Base-by-base conservation (phyloP, 1,140 invertebrate genomes). In the Saxidomus purpurata region DNA sequence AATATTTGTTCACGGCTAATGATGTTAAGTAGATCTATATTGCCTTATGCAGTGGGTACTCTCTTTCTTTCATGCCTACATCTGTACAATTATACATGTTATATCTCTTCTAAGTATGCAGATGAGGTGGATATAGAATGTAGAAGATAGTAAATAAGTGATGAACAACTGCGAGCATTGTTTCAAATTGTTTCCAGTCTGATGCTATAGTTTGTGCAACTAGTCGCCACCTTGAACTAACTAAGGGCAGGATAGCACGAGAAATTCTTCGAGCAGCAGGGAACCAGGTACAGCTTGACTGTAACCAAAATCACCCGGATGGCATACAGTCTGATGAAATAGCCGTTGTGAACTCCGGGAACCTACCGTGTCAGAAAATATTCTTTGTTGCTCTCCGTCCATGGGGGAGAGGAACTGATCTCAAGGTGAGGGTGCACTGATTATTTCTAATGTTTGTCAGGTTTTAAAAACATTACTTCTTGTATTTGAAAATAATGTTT, bases 171-270 rank as follows among this genome's bases (percentile, higher is more conserved):
- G n/a, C n/a, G n/a, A n/a, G n/a, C n/a, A n/a, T n/a, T n/a, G n/a
- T n/a, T n/a, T n/a, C n/a, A n/a, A n/a, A n/a, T n/a, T n/a, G n/a
- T 40, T 69, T 69, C 43, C 79, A 89, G 87, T 81, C 67, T 13
- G 87, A 89, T 76, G 69, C 83, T 19, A 47, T 89, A 40, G 79
- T 89, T 0, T 79, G 67, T 69, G 71, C 77, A 36, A 47, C 87
- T 4, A 61, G 17, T 49, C 31, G 13, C 13, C 22, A 34, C 36
- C 67, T 89, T 15, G 19, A 38, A 31, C 38, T 82, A 17, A 31
- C n/a, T 47, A 52, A 34, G 31, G 87, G 87, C n/a, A 36, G 47
- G 9, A 63, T 71, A 17, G 82, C 87, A 25, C 71, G 34, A 22
- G 28, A 67, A 25, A 0, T 89, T 15, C 31, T 83, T 2, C 17